These are phyloP conservation scores for Malthinus flaveolus DNA, from an alignment of 2,888 invertebrate species.

Conservation along the genomic window DNA sequence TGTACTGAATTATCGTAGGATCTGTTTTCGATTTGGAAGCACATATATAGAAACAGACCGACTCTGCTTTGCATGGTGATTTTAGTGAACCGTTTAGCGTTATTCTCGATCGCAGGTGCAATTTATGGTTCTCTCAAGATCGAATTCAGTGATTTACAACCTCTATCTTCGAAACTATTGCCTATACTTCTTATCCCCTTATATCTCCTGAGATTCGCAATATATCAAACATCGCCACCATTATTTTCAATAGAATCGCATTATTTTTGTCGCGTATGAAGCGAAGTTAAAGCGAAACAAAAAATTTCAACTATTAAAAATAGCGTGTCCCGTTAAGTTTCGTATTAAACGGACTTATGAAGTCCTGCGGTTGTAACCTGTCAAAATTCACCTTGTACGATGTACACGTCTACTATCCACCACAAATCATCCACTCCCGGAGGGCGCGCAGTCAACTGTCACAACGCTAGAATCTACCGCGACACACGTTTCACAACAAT, in stretches of 20 bases:
- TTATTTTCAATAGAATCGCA: slow-evolving; percentile 48
- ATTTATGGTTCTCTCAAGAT: slow-evolving; percentile 56
- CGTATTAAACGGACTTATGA: slow-evolving; percentile 12
- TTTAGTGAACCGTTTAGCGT: slow-evolving; percentile 47
- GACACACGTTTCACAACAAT: slow-evolving; percentile 55
- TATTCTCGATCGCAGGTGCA: slow-evolving; percentile 54
- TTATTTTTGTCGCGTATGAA: slow-evolving; percentile 46
- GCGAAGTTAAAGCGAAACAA: slow-evolving; percentile 24
- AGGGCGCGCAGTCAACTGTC: slow-evolving; percentile 52
- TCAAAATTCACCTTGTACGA: slow-evolving; percentile 34
- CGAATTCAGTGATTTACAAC: slow-evolving; percentile 55
- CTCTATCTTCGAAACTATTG: slow-evolving; percentile 55
- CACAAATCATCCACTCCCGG: slow-evolving; percentile 47
- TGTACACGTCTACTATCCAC: slow-evolving; percentile 40
- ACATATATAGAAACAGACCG: slow-evolving; percentile 37
- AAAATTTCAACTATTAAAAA: slow-evolving; percentile 26
- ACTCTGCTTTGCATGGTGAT: slow-evolving; percentile 47
- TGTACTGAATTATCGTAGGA: slow-evolving; percentile 48
- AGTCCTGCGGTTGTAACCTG: slow-evolving; percentile 38
- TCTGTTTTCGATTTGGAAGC: slow-evolving; percentile 46
- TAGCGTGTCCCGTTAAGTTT: neutral
- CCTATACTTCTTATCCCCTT: slow-evolving; percentile 53
- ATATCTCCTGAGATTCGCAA: slow-evolving; percentile 51
- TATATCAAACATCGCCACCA: slow-evolving; percentile 53
- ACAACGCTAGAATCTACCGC: slow-evolving; percentile 52